Evolutionary conservation across 1,140 invertebrate genomes (phyloP).

Genomic region (Grapholita molesta): DNA sequence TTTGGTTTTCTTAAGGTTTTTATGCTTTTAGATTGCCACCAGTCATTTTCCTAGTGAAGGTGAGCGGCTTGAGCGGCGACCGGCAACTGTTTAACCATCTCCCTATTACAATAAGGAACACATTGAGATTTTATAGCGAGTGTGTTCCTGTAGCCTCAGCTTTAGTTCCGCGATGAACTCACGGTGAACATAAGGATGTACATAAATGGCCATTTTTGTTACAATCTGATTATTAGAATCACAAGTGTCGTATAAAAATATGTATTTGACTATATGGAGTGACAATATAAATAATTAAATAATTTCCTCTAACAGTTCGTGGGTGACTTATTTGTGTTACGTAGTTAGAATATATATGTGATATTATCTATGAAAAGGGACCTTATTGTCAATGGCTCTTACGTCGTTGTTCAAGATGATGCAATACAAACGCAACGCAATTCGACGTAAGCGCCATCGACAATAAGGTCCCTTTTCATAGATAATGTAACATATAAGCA

Average conservation of each 20-base stretch:
- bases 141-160: background rate
- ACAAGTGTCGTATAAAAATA: background rate
- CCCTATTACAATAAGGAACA: conserved; percentile 7
- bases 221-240: conserved; percentile 18
- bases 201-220: conserved; percentile 23
- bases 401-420: no score
- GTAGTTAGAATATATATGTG: no score
- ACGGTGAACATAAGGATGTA: conserved; percentile 29
- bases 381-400: no score
- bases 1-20: background rate
- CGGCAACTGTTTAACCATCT: background rate
- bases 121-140: background rate
- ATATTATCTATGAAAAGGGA: no score
- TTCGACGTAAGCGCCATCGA: no score
- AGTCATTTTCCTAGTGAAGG: background rate
- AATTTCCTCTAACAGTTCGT: no score
- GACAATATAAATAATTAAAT: no score
- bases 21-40: background rate
- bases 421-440: no score
- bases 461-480: no score
- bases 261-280: no score
- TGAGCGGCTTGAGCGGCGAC: background rate
- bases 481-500: no score
- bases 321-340: no score
- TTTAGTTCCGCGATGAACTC: conserved; percentile 34